A percentile compares a stretch with the other conserved stretches of the same genome.
Conservation (phyloP, 2,113 vertebrate genomes). For the Macrotus californicus region DNA sequence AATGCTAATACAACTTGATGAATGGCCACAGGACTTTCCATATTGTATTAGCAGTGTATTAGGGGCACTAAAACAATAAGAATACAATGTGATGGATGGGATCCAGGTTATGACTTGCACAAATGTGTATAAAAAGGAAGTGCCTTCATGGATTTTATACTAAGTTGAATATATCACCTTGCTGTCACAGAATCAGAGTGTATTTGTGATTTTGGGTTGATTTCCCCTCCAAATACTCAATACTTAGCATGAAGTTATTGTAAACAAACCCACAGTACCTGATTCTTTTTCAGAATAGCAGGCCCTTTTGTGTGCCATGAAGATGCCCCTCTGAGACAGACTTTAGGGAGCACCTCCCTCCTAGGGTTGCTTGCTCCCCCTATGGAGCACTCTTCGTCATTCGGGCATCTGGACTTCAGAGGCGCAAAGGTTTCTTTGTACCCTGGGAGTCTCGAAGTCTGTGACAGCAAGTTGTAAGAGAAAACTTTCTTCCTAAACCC, state of each 20-base stretch:
- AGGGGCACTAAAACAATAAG: slow-evolving; percentile 62
- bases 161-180: not conserved
- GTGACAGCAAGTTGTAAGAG: not conserved
- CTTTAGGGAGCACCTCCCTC: not conserved
- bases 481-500: not conserved
- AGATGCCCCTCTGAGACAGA: not conserved
- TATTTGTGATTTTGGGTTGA: not conserved
- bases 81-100: slow-evolving; percentile 74
- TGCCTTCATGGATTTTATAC: not conserved
- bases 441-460: not conserved
- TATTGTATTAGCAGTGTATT: slow-evolving; percentile 74
- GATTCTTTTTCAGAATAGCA: not conserved
- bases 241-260: not conserved
- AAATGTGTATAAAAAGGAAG: slow-evolving; percentile 50
- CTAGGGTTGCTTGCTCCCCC: not conserved
- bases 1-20: slow-evolving; percentile 74
- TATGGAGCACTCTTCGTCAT: not conserved
- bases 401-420: not conserved
- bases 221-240: not conserved
- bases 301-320: fast-evolving
- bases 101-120: slow-evolving; percentile 47
- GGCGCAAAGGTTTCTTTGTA: not conserved
- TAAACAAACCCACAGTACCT: not conserved
- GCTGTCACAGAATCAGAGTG: not conserved
- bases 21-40: slow-evolving; percentile 66